Evolutionary conservation across 2,888 invertebrate species (phyloP).

Genomic region (Fragum whitleyi): DNA sequence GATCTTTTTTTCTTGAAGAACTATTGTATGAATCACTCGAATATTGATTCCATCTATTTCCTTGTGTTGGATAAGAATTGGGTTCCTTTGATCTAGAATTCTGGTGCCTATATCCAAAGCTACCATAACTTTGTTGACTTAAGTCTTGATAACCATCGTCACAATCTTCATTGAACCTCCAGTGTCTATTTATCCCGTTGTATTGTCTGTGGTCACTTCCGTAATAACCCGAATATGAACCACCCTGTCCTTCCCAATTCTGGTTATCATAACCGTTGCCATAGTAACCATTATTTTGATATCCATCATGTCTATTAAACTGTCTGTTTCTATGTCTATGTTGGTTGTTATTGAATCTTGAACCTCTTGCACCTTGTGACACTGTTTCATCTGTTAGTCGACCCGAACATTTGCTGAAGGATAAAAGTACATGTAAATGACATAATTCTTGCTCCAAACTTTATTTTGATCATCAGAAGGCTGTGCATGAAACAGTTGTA

Average conservation of each 20-base stretch:
- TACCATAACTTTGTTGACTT: background rate
- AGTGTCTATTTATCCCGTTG: background rate
- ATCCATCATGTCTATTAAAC: background rate
- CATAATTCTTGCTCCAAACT: too few species aligned
- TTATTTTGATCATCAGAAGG: too few species aligned
- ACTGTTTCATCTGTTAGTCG: background rate
- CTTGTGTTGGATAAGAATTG: background rate
- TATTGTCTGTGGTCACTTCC: background rate
- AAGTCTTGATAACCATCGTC: background rate
- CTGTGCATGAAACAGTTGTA: too few species aligned
- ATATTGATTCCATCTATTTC: background rate
- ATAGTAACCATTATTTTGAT: background rate
- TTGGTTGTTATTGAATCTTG: background rate
- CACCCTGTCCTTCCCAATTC: background rate
- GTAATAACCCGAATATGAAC: background rate
- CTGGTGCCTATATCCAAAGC: background rate
- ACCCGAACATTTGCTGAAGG: background rate
- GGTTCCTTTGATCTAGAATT: background rate
- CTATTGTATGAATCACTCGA: background rate
- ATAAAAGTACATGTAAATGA: too few species aligned
- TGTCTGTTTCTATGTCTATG: background rate
- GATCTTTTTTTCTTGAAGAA: background rate
- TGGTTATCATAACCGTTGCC: background rate
- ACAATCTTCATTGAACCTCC: background rate
- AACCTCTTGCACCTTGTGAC: background rate